phyloP scores from a whole-genome alignment of 2,888 invertebrate genomes.

The Carterocephalus palaemon region DNA sequence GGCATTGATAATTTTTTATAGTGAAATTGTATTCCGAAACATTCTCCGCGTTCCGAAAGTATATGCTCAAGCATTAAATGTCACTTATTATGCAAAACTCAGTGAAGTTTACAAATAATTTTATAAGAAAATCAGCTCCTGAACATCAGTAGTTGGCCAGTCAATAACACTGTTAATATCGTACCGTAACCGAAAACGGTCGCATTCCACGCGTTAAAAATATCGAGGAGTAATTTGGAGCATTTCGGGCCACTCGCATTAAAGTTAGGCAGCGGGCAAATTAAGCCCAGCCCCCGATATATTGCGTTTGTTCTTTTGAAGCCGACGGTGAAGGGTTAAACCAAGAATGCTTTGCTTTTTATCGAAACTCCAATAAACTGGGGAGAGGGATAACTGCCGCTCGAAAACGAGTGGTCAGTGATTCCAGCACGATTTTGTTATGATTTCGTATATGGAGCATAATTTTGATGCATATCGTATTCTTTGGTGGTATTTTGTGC shows the following conservation, averaged over 20 bases:
- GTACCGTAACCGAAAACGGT: constrained; percentile 31
- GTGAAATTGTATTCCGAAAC: no score
- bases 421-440: constrained; percentile 12
- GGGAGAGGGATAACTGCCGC: constrained; percentile 37
- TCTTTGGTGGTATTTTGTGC: no score
- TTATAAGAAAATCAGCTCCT: neutral
- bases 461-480: no score
- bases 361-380: constrained; percentile 65
- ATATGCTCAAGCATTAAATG: no score
- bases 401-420: constrained; percentile 26
- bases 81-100: no score
- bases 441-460: no score
- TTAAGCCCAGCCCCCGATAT: constrained; percentile 75
- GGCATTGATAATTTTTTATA: no score
- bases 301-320: constrained; percentile 79
- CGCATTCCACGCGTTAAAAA: constrained; percentile 76
- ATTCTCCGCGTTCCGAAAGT: no score
- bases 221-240: constrained; percentile 75
- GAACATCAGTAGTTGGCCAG: constrained; percentile 4
- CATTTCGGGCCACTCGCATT: constrained; percentile 71
- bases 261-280: constrained; percentile 72
- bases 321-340: constrained; percentile 76
- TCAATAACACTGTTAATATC: constrained; percentile 25
- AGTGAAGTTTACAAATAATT: neutral
- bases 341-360: constrained; percentile 80